A percentile compares a stretch with the other conserved stretches of the same genome.
Conservation (phyloP, 2,888 invertebrate species). For the Callyntrura sp. region DNA sequence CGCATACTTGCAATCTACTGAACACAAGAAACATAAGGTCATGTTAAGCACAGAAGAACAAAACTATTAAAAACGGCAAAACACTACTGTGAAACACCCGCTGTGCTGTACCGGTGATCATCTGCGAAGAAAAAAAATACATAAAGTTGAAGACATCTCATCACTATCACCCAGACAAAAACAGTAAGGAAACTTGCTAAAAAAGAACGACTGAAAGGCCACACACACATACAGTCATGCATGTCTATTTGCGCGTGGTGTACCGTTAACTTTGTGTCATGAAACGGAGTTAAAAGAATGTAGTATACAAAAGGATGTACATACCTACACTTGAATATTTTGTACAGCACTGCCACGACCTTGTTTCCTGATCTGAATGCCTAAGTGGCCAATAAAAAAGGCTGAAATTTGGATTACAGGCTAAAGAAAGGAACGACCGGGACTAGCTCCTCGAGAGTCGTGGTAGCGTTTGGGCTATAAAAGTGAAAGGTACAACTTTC, state of each 20-base stretch:
- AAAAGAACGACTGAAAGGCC: constrained; percentile 35
- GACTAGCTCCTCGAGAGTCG: background rate
- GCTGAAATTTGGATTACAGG: constrained; percentile 65
- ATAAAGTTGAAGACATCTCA: constrained; percentile 32
- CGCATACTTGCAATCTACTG: background rate
- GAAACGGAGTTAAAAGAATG: background rate
- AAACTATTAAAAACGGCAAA: background rate
- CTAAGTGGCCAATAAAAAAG: constrained; percentile 74
- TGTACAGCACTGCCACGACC: constrained; percentile 68
- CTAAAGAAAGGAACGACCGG: background rate
- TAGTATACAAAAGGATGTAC: background rate
- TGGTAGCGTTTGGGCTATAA: too few relatives aligned
- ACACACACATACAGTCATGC: constrained; percentile 21
- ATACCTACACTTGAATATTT: constrained; percentile 28
- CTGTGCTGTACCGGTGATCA: constrained; percentile 55
- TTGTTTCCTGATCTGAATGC: constrained; percentile 78
- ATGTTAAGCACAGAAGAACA: background rate
- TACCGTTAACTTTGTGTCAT: constrained; percentile 47
- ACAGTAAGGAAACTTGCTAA: background rate
- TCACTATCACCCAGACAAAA: constrained; percentile 47
- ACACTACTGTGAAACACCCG: background rate
- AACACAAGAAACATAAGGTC: background rate
- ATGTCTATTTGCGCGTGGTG: constrained; percentile 29
- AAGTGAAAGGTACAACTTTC: background rate
- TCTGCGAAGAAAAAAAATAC: constrained; percentile 51